These are phyloP conservation scores for Lagenorhynchus albirostris DNA, from an alignment of 2,113 vertebrate genomes.

Conservation along the genomic window DNA sequence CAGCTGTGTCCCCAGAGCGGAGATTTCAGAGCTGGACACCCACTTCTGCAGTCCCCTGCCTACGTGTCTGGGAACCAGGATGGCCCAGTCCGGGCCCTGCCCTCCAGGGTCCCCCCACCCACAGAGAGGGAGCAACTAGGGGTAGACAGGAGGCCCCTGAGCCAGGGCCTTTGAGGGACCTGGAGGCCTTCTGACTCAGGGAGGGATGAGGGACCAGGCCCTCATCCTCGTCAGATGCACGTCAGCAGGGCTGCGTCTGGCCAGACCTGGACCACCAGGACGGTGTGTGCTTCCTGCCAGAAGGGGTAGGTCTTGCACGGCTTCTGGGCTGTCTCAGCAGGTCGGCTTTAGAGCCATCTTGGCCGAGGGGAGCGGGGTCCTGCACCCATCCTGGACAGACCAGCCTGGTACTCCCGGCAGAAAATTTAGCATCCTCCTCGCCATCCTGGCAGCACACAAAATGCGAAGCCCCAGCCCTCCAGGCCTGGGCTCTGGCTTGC, in stretches of 20 bases:
- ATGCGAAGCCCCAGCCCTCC: background rate
- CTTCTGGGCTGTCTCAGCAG: background rate
- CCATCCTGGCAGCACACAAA: background rate
- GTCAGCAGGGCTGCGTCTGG: too few relatives aligned
- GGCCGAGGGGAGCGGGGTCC: background rate
- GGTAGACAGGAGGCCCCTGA: rapidly evolving
- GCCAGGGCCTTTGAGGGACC: background rate
- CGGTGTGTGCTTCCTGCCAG: rapidly evolving
- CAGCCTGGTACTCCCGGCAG: background rate
- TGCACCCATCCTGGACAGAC: background rate
- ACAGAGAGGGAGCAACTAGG: background rate
- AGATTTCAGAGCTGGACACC: background rate
- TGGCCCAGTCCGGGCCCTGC: background rate
- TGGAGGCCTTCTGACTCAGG: background rate
- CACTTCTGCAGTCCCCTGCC: background rate
- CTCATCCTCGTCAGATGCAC: too few relatives aligned
- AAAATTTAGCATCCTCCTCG: background rate
- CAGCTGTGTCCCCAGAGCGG: background rate
- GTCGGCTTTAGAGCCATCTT: too few relatives aligned
- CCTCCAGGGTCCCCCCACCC: background rate
- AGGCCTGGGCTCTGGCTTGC: background rate
- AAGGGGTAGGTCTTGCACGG: rapidly evolving
- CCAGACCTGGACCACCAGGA: background rate
- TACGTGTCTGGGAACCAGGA: background rate
- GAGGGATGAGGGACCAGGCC: background rate